Conservation (phyloP, 2,888 invertebrate genomes). For the Lithodes maja region DNA sequence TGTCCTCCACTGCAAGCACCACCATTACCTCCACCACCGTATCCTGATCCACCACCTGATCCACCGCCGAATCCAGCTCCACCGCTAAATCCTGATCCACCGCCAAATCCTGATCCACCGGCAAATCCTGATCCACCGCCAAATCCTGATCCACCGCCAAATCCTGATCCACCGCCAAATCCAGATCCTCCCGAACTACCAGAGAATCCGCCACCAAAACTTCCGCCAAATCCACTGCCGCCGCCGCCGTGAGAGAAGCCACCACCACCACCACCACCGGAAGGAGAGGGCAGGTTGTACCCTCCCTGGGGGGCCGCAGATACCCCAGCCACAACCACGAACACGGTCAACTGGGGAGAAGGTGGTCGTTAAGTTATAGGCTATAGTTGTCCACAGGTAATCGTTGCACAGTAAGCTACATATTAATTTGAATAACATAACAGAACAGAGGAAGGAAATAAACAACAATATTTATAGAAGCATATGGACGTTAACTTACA, state of each 20-base stretch:
- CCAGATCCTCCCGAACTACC: neutral
- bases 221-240: slow-evolving; percentile 7
- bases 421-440: no score
- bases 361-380: no score
- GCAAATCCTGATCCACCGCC: neutral
- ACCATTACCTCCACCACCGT: neutral
- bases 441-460: no score
- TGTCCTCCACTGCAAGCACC: slow-evolving; percentile 43
- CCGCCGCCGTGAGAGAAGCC: neutral
- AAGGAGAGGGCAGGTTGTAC: neutral
- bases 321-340: slow-evolving; percentile 10
- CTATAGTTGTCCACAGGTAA: no score
- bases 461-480: no score
- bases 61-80: neutral
- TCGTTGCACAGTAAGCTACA: no score
- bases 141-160: neutral
- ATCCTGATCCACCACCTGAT: neutral
- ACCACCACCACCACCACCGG: neutral
- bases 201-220: slow-evolving; percentile 21
- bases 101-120: neutral
- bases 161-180: neutral
- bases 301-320: neutral
- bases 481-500: no score
- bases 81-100: neutral
- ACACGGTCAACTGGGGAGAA: slow-evolving; percentile 19